Conservation (phyloP, 2,888 invertebrate genomes). For the Pseudococcus jackbeardsleyi region DNA sequence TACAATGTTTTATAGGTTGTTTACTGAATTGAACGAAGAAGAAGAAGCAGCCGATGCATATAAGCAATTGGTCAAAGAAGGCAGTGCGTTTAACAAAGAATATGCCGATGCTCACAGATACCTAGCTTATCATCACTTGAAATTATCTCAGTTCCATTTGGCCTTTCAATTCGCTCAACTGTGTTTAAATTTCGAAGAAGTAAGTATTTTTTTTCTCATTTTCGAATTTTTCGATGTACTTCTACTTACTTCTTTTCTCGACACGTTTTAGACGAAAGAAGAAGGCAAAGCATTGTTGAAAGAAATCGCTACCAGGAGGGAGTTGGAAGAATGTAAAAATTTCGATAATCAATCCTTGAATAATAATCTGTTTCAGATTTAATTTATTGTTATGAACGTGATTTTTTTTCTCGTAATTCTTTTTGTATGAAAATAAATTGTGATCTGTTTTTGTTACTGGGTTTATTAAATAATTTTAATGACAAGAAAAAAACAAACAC, state of each 20-base stretch:
- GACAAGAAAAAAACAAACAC: background rate
- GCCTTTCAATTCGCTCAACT: conserved; percentile 87
- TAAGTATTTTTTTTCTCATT: background rate
- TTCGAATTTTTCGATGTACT: background rate
- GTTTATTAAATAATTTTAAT: background rate
- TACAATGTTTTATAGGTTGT: conserved; percentile 75
- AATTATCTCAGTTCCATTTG: conserved; percentile 84
- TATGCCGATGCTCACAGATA: conserved; percentile 89
- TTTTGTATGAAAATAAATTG: background rate
- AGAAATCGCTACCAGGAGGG: conserved; percentile 54
- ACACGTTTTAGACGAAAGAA: conserved; percentile 59
- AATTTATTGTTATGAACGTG: background rate
- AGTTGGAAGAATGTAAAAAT: conserved; percentile 52
- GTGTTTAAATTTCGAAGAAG: conserved; percentile 64
- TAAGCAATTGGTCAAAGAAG: conserved; percentile 60
- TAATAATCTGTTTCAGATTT: conserved; percentile 33
- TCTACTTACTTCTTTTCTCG: background rate
- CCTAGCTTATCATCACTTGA: conserved; percentile 90
- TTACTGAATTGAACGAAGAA: conserved; percentile 56
- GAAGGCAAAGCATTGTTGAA: conserved; percentile 62
- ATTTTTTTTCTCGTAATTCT: background rate
- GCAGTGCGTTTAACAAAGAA: conserved; percentile 77
- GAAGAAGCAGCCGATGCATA: conserved; percentile 57
- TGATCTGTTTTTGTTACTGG: background rate
- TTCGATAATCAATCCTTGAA: conserved; percentile 26